These are phyloP conservation scores for Cephonodes hylas DNA, from an alignment of 2,888 invertebrate species.

Conservation along the genomic window DNA sequence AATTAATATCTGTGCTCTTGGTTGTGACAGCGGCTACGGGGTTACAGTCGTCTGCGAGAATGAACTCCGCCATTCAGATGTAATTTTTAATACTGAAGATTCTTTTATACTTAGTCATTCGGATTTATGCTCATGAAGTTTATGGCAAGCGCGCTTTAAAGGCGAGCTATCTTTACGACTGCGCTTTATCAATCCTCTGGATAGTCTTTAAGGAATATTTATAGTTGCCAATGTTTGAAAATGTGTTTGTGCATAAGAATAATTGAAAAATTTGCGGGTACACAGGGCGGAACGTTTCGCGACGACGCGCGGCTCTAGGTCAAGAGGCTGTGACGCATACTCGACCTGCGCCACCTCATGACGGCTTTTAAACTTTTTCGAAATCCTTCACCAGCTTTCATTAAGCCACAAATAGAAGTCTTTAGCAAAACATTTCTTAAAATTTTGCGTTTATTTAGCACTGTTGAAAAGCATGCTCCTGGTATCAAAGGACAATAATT, in stretches of 20 bases:
- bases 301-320: slow-evolving; percentile 47
- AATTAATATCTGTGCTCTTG: slow-evolving; percentile 63
- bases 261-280: neutral
- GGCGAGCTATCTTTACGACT: neutral
- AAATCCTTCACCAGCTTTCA: slow-evolving; percentile 63
- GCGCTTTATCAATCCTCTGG: neutral
- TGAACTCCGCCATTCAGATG: slow-evolving; percentile 20
- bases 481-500: neutral
- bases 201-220: neutral
- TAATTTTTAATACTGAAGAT: neutral
- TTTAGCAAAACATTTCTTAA: slow-evolving; percentile 3
- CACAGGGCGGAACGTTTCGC: slow-evolving; percentile 20
- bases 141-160: neutral
- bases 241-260: neutral
- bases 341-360: slow-evolving; percentile 63
- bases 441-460: neutral
- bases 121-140: neutral
- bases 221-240: neutral
- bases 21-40: slow-evolving; percentile 36
- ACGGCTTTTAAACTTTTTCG: slow-evolving; percentile 67
- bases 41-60: slow-evolving; percentile 19
- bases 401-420: slow-evolving; percentile 56
- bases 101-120: neutral
- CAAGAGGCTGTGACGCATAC: slow-evolving; percentile 69
- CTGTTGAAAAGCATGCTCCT: neutral